These are phyloP conservation scores for Nothoprocta pentlandii DNA, from an alignment of 2,113 vertebrate genomes.

Conservation along the genomic window DNA sequence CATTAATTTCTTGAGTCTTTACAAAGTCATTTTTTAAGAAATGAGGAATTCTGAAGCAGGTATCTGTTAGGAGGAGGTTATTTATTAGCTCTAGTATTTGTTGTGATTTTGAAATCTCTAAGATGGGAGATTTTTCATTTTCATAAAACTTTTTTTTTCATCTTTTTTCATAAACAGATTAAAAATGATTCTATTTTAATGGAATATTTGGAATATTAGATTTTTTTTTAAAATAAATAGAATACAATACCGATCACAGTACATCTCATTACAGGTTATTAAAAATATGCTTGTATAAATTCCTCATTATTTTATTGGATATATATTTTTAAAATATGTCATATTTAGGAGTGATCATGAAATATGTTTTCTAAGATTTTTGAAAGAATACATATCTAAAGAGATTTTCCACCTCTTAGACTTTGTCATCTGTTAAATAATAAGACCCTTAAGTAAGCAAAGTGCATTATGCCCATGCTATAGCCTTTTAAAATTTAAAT, in stretches of 20 bases:
- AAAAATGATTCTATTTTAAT: neutral
- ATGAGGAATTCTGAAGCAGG: neutral
- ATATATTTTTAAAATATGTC: neutral
- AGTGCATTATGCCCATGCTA: neutral
- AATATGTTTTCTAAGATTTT: neutral
- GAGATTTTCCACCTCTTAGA: neutral
- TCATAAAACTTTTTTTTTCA: too few species aligned
- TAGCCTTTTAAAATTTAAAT: neutral
- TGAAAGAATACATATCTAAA: neutral
- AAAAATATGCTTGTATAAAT: neutral
- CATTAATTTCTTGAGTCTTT: neutral
- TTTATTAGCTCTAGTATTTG: neutral
- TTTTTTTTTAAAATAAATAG: too few species aligned
- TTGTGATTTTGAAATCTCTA: neutral
- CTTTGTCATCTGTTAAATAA: neutral
- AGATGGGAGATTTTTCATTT: neutral
- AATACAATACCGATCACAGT: neutral
- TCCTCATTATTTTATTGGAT: neutral
- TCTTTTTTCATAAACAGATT: neutral
- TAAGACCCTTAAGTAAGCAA: neutral
- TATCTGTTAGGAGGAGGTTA: fast-evolving
- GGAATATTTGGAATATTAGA: too few species aligned
- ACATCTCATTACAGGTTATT: neutral
- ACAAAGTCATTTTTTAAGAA: fast-evolving
- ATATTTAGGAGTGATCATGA: neutral